Evolutionary conservation across 2,113 vertebrate genomes (phyloP), one percentile per base, ranked within the genome.

Genomic region (Seriola dumerili): DNA sequence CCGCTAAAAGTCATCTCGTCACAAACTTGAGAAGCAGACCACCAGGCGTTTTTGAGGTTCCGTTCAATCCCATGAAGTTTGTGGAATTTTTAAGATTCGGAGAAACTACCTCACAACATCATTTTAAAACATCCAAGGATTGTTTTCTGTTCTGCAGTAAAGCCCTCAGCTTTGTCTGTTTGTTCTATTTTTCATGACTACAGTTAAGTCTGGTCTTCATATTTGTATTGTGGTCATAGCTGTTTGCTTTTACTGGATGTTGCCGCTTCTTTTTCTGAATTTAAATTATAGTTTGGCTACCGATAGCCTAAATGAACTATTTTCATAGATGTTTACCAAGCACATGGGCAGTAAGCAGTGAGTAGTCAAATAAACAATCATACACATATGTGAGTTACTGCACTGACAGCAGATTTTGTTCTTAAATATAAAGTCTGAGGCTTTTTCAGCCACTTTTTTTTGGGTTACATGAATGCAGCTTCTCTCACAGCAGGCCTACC

Each of bases 231-330:
- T 81, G 90, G 86, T 74, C 44, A 4, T 42, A 23, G 58, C 32
- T 90, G 84, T 91, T 88, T 88, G 88, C 76, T 38, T 67, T 42
- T 58, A 71, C 72, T 73, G 34, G 63, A 82, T 81, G 71, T 73
- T 52, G 25, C 76, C n/a, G 36, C 34, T 48, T 83, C 69, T 82
- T 72, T 80, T 59, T 72, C 58, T 72, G 55, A 70, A 34, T 78
- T 70, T 36, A 76, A 88, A 89, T 89, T 77, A 80, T 17, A 68
- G 68, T 84, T 87, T 65, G 40, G 65, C 7, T 16, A 59, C 71
- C 34, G 19, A 64, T 62, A 6, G 36, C 61, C 62, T 38, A 44
- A 86, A 78, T 61, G 5, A 71, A 57, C 50, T 81, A 69, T 84
- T 84, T 81, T 68, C 63, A 81, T 71, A 21, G 46, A 80, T 29